These are phyloP conservation scores for Channa argus DNA, from an alignment of 2,113 vertebrate species.

Conservation along the genomic window DNA sequence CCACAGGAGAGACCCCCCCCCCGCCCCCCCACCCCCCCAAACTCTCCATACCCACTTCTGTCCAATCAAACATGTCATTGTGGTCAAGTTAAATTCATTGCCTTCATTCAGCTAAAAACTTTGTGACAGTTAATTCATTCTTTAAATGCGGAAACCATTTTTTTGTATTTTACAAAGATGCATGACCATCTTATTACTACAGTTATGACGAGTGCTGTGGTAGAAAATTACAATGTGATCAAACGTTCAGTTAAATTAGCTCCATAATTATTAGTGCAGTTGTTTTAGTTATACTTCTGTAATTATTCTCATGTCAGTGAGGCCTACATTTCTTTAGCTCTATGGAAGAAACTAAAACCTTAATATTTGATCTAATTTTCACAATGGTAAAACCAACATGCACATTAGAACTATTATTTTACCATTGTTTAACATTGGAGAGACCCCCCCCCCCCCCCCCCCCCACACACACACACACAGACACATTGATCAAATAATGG, in stretches of 20 bases:
- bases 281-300: too few relatives aligned
- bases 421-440: too few relatives aligned
- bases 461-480: too few relatives aligned
- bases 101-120: conserved; percentile 57
- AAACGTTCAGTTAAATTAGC: neutral
- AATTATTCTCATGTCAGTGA: too few relatives aligned
- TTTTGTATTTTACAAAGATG: neutral
- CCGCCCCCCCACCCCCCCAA: neutral
- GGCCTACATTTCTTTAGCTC: too few relatives aligned
- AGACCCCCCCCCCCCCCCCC: too few relatives aligned
- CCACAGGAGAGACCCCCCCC: conserved; percentile 63
- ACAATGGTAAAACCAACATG: too few relatives aligned
- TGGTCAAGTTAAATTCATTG: conserved; percentile 68
- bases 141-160: conserved; percentile 3
- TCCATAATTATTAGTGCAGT: too few relatives aligned
- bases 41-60: conserved; percentile 35
- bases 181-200: neutral
- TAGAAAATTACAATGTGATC: neutral
- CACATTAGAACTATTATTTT: too few relatives aligned
- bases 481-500: too few relatives aligned
- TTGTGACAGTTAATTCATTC: conserved; percentile 51
- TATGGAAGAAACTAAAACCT: too few relatives aligned
- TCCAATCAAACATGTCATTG: conserved; percentile 77
- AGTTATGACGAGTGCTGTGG: conserved; percentile 12
- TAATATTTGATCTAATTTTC: too few relatives aligned